Conservation (phyloP, 2,797 vertebrate genomes). For the Lepilemur ruficaudatus region DNA sequence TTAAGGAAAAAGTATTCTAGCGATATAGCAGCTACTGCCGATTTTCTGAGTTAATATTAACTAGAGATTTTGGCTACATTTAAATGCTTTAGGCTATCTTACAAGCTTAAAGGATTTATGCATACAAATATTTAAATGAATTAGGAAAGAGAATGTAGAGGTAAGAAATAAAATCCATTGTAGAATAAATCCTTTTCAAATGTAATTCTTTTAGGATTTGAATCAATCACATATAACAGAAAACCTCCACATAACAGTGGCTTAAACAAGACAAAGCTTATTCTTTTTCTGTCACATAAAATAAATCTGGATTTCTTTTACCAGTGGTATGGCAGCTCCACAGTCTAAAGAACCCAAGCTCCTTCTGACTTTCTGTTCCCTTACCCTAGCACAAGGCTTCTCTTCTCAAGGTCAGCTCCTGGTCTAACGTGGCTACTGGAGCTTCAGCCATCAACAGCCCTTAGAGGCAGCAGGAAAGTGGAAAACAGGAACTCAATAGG, state of each 20-base stretch:
- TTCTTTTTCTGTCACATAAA: neutral
- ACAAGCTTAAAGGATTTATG: neutral
- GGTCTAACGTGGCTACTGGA: neutral
- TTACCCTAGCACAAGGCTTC: neutral
- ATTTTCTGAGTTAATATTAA: slow-evolving; percentile 27
- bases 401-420: neutral
- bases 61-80: neutral
- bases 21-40: neutral
- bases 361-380: neutral
- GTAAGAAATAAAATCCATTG: neutral
- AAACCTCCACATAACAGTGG: neutral
- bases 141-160: neutral
- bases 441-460: neutral
- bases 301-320: neutral
- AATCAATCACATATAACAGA: neutral
- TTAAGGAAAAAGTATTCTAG: slow-evolving; percentile 2
- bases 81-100: neutral
- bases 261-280: neutral
- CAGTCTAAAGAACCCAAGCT: neutral
- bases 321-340: neutral
- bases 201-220: neutral
- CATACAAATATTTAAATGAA: neutral
- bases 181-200: neutral
- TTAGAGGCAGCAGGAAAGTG: neutral
- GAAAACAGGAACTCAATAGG: neutral